Conservation (phyloP, 2,797 vertebrate species). For the Megalops cyprinoides region DNA sequence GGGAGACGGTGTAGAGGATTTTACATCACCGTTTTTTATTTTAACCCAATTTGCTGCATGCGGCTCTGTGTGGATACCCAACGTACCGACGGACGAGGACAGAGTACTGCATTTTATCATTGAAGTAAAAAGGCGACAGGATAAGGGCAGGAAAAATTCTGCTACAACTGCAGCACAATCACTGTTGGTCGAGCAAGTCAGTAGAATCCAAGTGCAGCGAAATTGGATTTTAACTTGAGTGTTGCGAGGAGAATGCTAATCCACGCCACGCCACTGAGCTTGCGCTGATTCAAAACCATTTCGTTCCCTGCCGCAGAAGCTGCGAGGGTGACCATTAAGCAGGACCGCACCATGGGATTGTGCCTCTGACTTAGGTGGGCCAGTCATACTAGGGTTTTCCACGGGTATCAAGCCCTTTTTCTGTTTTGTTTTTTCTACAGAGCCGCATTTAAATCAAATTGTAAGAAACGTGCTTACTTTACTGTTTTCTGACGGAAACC, state of each 20-base stretch:
- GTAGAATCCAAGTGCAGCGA: slow-evolving; percentile 32
- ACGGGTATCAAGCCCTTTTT: background rate
- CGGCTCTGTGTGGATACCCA: slow-evolving; percentile 1
- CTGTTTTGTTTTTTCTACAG: background rate
- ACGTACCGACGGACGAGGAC: slow-evolving; percentile 15
- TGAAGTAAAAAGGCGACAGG: background rate
- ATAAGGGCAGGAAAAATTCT: background rate
- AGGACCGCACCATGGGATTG: slow-evolving; percentile 16
- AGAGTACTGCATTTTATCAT: slow-evolving; percentile 18
- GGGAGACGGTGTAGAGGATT: too few species aligned
- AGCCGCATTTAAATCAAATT: background rate
- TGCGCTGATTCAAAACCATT: slow-evolving; percentile 39
- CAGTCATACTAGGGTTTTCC: background rate
- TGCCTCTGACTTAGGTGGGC: background rate
- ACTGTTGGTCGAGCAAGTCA: slow-evolving; percentile 25
- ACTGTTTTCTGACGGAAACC: background rate
- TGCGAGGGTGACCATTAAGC: slow-evolving; percentile 38
- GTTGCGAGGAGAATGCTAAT: slow-evolving; percentile 59
- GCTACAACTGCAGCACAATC: background rate
- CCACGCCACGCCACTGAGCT: slow-evolving; percentile 53
- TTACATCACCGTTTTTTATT: background rate
- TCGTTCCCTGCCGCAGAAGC: slow-evolving; percentile 46
- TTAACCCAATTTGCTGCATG: background rate
- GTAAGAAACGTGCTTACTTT: background rate
- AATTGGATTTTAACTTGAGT: slow-evolving; percentile 48